Base-by-base conservation (phyloP, 2,888 invertebrate genomes). In the Synergus umbraculus region DNA sequence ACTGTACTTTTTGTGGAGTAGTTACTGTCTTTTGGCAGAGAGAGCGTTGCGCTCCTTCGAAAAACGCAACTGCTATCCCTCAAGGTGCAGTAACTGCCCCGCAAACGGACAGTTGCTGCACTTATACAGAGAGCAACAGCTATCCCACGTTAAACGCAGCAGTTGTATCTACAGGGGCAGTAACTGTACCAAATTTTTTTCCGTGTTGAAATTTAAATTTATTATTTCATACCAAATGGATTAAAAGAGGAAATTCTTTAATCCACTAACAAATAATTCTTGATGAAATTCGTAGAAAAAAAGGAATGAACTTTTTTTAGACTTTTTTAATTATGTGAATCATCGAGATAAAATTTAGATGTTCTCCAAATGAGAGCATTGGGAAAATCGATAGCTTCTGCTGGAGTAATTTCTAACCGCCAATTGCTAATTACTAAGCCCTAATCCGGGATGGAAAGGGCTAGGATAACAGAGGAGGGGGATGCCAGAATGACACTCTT, bases 401-500 rank as follows among this genome's bases (percentile, higher is more conserved):
- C 80, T 84, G 86, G 87, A 84, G 88, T 89, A 87, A 88, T 88
- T 88, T 84, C 83, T 86, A 88, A 88, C 88, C 87, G 87, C 87
- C 86, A 88, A 89, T 89, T 87, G 87, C 85, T 86, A 88, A 87
- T 87, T 86, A 88, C 87, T 82, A 86, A 82, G 83, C 85, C 84
- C 86, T 86, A 89, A 89, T 83, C 83, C 85, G 82, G 73, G 79
- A 58, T 81, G 81, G 78, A 78, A 80, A 81, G 81, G 46, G 78
- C 64, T 63, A n/a, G 73, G 73, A 54, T 73, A 73, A n/a, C 73
- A 73, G 49, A 73, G 49, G n/a, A 29, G 46, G 81, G 83, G 83
- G 83, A 83, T 85, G 86, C 85, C 87, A 86, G 87, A 89, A 88
- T 88, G 89, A 90, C 89, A 89, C 90, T 90, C 89, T 89, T 90